phyloP scores from a whole-genome alignment of 2,797 vertebrate genomes.

The Platyrinchus mystaceus region DNA sequence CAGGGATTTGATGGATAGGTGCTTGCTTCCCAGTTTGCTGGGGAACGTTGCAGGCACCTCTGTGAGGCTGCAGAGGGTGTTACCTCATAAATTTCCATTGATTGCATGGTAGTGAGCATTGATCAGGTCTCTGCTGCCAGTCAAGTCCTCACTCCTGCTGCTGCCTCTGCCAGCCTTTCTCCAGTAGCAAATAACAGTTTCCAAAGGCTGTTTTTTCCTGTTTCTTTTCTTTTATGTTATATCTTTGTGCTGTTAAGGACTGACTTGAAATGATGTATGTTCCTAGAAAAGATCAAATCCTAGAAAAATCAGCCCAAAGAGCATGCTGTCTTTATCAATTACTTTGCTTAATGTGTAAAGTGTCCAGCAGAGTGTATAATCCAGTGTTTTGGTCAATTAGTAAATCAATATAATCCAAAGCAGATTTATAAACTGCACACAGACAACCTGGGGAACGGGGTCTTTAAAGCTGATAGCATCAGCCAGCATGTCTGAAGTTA shows the following conservation, averaged over 20 bases:
- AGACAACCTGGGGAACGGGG: not conserved
- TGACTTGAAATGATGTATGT: not conserved
- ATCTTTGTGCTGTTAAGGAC: not conserved
- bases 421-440: conserved; percentile 37
- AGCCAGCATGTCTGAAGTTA: not conserved
- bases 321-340: conserved; percentile 11
- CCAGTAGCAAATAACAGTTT: not conserved
- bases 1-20: conserved; percentile 4
- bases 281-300: conserved; percentile 39
- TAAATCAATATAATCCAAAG: conserved; percentile 55
- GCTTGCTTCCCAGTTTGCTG: not conserved
- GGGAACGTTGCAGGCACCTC: not conserved
- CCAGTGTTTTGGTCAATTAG: conserved; percentile 62
- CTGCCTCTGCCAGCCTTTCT: not conserved
- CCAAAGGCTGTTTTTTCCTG: not conserved
- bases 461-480: conserved; percentile 12
- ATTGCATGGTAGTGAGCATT: not conserved
- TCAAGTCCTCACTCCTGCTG: not conserved
- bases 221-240: not conserved
- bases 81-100: conserved; percentile 8
- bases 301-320: not conserved
- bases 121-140: not conserved
- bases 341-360: not conserved
- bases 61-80: not conserved
- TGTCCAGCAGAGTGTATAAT: conserved; percentile 60